Evolutionary conservation across 2,113 vertebrate genomes (phyloP).

Genomic region (Casuarius casuarius): DNA sequence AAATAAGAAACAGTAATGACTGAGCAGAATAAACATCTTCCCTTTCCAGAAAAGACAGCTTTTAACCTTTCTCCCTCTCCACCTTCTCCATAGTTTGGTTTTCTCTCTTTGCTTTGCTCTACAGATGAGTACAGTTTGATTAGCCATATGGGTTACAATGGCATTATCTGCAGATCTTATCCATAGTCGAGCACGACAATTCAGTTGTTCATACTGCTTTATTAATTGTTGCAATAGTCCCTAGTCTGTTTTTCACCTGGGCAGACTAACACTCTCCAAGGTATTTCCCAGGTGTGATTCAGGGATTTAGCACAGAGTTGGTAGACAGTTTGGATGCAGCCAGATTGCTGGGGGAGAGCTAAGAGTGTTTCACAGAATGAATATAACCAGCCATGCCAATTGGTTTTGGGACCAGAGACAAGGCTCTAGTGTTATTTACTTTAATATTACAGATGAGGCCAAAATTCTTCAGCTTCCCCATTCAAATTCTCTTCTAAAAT

Average conservation of each 20-base stretch:
- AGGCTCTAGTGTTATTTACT: not conserved
- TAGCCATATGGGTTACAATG: not conserved
- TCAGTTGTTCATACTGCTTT: not conserved
- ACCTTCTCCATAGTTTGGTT: not conserved
- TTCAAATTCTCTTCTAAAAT: not conserved
- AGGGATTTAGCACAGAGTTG: not conserved
- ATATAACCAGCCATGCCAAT: not conserved
- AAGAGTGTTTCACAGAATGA: not conserved
- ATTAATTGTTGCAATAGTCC: not conserved
- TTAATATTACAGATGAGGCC: not conserved
- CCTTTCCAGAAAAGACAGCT: not conserved
- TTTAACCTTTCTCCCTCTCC: not conserved
- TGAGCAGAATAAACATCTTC: not conserved
- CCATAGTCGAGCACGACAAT: not conserved
- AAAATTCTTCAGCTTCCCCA: not conserved
- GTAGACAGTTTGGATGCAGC: not conserved
- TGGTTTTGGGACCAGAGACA: not conserved
- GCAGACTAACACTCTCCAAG: not conserved
- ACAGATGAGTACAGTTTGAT: not conserved
- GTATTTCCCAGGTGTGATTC: not conserved
- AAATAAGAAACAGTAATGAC: not conserved
- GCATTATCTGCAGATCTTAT: not conserved
- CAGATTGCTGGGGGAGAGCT: not conserved
- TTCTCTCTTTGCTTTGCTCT: not conserved
- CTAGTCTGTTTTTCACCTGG: not conserved